Base-by-base conservation (phyloP, 2,888 invertebrate species). In the Eristalinus aeneus region DNA sequence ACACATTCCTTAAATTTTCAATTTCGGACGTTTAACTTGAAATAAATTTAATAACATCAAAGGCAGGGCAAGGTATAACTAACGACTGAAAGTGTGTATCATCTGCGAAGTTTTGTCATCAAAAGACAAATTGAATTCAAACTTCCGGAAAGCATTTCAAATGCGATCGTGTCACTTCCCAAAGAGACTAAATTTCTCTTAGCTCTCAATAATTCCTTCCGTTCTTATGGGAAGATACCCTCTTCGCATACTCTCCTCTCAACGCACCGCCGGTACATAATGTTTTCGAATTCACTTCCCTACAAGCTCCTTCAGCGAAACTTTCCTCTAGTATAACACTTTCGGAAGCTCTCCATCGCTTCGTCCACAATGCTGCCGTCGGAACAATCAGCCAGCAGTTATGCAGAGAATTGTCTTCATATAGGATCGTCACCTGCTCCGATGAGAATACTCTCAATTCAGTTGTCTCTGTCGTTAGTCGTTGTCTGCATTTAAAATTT, bases 321-420 rank as follows among this genome's bases (percentile, higher is more conserved):
- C 23, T 56, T 11, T 67, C 53, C 72, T 60, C 72, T 67, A 11
- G 72, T 79, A 79, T 79, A 79, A 79, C 79, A 79, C 72, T 73
- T 64, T 12, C 9, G 8, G 1, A 10, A 64, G 77, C 84, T 80
- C 75, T 80, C 22, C 46, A 20, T 31, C 22, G 58, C 6, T 27
- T 5, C 64, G 65, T 58, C 36, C n/a, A 61, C 22, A 16, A 65
- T 20, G 12, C 27, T 63, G 34, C 34, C 65, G 60, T 78, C 60
- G 32, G 61, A 75, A 56, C 75, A 79, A 75, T 27, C 69, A 63
- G n/a, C 72, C 68, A 60, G 16, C 81, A 73, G 85, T 85, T 73
- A 76, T 64, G 76, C 68, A 64, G 69, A 73, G 73, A 73, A 81
- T 81, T 81, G 73, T 61, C 76, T 73, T 76, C 76, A 77, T 46